Evolutionary conservation across 2,888 invertebrate genomes (phyloP).

Genomic region (Ornithoptera priamus): DNA sequence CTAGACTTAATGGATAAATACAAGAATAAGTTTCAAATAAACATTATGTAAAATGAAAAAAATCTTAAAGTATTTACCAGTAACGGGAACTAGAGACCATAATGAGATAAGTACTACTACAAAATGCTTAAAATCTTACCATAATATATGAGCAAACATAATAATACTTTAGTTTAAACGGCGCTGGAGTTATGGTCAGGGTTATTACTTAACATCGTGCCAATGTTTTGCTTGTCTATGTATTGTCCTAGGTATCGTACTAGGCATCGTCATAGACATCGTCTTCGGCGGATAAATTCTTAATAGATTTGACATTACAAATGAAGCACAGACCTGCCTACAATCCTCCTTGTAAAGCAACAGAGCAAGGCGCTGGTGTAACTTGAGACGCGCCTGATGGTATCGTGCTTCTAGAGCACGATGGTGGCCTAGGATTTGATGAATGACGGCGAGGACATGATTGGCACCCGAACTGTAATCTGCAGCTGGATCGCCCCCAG

Average conservation of each 20-base stretch:
- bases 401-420: constrained; percentile 95
- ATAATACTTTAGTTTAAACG: too few species aligned
- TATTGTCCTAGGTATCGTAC: too few species aligned
- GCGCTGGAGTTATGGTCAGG: too few species aligned
- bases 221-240: too few species aligned
- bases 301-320: not conserved
- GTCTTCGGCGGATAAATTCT: not conserved
- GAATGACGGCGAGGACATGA: constrained; percentile 97
- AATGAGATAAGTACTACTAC: too few species aligned
- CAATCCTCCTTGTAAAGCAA: constrained; percentile 98
- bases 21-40: not conserved
- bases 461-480: constrained; percentile 98
- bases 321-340: constrained; percentile 84
- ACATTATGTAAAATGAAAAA: too few species aligned
- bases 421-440: constrained; percentile 97
- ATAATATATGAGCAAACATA: too few species aligned
- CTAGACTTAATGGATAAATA: not conserved
- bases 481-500: constrained; percentile 91
- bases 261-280: too few species aligned
- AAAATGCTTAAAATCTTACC: too few species aligned
- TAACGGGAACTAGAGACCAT: too few species aligned
- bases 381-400: constrained; percentile 96
- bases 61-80: too few species aligned
- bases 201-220: too few species aligned
- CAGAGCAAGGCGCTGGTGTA: constrained; percentile 95